phyloP scores from a whole-genome alignment of 2,113 vertebrate species.

The Opisthocomus hoazin region DNA sequence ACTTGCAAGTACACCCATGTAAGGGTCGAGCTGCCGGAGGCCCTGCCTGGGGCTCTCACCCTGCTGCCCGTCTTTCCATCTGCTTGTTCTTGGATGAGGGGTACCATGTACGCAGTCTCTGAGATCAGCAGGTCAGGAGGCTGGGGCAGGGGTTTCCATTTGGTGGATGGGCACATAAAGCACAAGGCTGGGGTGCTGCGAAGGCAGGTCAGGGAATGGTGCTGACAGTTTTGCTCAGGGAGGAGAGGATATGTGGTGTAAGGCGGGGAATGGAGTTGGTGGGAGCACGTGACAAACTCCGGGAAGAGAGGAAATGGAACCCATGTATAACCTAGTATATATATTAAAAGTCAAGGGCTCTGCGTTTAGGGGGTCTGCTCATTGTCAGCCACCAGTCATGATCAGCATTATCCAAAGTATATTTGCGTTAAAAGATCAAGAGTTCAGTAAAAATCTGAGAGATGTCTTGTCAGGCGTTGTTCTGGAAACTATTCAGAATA shows the following conservation, averaged over 20 bases:
- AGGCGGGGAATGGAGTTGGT: not conserved
- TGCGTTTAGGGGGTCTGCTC: not conserved
- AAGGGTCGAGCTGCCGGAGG: rapidly evolving
- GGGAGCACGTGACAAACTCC: not conserved
- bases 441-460: not conserved
- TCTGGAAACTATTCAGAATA: not conserved
- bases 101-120: rapidly evolving
- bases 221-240: not conserved
- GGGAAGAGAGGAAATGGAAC: not conserved
- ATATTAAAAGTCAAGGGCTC: not conserved
- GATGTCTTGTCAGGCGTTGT: not conserved
- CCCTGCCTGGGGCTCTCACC: not conserved
- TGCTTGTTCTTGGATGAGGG: rapidly evolving
- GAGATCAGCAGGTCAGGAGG: not conserved
- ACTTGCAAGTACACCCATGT: rapidly evolving
- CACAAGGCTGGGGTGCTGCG: rapidly evolving
- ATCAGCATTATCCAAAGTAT: not conserved
- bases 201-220: not conserved
- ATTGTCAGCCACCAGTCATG: not conserved
- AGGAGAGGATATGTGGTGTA: not conserved
- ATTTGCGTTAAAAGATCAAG: not conserved
- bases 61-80: rapidly evolving
- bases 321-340: not conserved
- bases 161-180: not conserved
- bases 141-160: rapidly evolving